Conservation (phyloP, 1,140 invertebrate species). For the Calliopsis andreniformis region DNA sequence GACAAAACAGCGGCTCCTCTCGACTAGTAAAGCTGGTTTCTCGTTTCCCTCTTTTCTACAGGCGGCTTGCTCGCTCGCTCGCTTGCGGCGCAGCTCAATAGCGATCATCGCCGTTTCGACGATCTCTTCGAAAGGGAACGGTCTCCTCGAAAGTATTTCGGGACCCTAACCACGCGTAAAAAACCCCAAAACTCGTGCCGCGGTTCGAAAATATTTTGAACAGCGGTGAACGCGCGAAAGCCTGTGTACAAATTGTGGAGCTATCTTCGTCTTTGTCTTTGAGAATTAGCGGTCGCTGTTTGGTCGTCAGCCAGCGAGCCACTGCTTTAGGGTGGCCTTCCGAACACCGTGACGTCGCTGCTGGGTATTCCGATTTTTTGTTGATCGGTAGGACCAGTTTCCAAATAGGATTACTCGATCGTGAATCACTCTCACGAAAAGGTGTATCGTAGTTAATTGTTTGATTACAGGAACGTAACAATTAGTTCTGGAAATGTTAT, state of each 20-base stretch:
- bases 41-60: slow-evolving; percentile 41
- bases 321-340: no score
- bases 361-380: no score
- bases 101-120: slow-evolving; percentile 8
- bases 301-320: no score
- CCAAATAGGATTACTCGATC: no score
- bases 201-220: slow-evolving; percentile 13
- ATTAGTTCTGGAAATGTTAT: no score
- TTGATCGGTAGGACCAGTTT: no score
- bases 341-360: neutral
- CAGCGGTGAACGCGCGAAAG: neutral
- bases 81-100: neutral
- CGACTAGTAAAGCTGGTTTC: slow-evolving; percentile 56
- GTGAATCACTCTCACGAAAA: no score
- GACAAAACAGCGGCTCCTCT: slow-evolving; percentile 45
- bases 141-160: neutral
- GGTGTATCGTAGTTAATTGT: no score
- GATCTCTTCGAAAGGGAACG: neutral
- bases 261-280: no score
- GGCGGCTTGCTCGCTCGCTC: neutral
- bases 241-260: neutral
- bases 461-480: no score
- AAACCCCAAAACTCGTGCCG: neutral
- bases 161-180: slow-evolving; percentile 2
- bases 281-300: no score